Base-by-base conservation (phyloP, 2,888 invertebrate genomes). In the Trissolcus japonicus region DNA sequence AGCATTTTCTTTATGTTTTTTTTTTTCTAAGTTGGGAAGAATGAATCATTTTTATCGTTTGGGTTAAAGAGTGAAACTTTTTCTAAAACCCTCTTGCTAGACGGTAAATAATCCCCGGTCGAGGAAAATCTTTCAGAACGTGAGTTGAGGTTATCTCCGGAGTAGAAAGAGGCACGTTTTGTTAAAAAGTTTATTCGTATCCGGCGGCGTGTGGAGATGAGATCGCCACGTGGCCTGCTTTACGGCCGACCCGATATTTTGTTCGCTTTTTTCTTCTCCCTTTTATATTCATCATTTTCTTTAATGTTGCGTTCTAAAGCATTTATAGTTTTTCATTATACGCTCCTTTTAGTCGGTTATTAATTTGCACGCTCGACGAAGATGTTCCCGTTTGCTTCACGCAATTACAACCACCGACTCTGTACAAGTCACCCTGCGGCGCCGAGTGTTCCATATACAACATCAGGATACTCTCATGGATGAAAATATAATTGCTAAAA, bases 181-280 rank as follows among this genome's bases (percentile, higher is more conserved):
- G 82, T 79, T 83, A 80, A 82, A 83, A 81, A 84, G 82, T 81
- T 83, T 79, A 82, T 81, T 83, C 80, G 78, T 78, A 81, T 81
- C 71, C 77, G 59, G 66, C 63, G 75, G 71, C 68, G 63, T 68
- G 57, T 69, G 71, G 66, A 80, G 79, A 79, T 80, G 75, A 72
- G 68, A 61, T 25, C 54, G 63, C 71, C 67, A 65, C 76, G 66
- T 78, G 73, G 69, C 72, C 74, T 56, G 50, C n/a, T 72, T 72
- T 59, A 9, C 53, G 16, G 13, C 14, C 61, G 7, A 17, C 35
- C 25, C 25, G 25, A 2, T 25, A 43, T 16, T 46, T n/a, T 43
- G 2, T 46, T n/a, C 16, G 16, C 14, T 9, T 25, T 25, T n/a
- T 41, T 56, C 51, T 43, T 57, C 67, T 67, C 69, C 48, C 3